phyloP scores from a whole-genome alignment of 2,888 invertebrate species.

The Pristionchus exspectatus region DNA sequence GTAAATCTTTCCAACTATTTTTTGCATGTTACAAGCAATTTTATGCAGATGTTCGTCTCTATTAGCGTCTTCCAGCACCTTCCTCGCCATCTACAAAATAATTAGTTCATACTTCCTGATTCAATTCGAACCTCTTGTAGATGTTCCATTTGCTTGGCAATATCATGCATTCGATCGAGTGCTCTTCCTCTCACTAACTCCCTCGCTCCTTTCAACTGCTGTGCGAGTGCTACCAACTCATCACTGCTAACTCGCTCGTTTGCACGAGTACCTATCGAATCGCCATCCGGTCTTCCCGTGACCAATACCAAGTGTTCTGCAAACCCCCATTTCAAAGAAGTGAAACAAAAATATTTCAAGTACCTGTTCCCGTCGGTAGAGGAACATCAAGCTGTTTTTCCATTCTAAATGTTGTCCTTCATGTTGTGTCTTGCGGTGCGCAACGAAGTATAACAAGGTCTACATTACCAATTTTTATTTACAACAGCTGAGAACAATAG shows the following conservation, averaged over 20 bases:
- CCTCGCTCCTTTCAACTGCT: constrained; percentile 62
- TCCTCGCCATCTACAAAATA: constrained; percentile 67
- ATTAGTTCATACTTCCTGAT: not conserved
- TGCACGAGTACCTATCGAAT: constrained; percentile 58
- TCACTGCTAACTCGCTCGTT: constrained; percentile 64
- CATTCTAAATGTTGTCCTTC: constrained; percentile 1
- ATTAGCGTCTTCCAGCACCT: constrained; percentile 82
- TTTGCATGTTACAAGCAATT: constrained; percentile 87
- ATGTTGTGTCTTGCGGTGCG: not conserved
- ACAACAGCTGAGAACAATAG: constrained; percentile 47
- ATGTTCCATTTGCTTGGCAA: constrained; percentile 86
- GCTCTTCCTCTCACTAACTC: constrained; percentile 67
- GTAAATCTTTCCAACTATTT: constrained; percentile 86
- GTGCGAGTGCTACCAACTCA: constrained; percentile 64
- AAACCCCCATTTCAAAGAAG: not conserved
- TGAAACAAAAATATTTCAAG: not conserved
- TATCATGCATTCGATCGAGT: constrained; percentile 82
- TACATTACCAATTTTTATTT: constrained; percentile 32
- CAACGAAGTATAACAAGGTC: constrained; percentile 4
- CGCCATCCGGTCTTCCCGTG: not conserved
- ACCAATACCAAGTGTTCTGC: constrained; percentile 14
- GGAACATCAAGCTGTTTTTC: constrained; percentile 39
- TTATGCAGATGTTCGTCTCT: constrained; percentile 84
- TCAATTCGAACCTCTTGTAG: constrained; percentile 81
- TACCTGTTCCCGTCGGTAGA: constrained; percentile 37